phyloP scores from a whole-genome alignment of 2,888 invertebrate species.

The Malthinus flaveolus region DNA sequence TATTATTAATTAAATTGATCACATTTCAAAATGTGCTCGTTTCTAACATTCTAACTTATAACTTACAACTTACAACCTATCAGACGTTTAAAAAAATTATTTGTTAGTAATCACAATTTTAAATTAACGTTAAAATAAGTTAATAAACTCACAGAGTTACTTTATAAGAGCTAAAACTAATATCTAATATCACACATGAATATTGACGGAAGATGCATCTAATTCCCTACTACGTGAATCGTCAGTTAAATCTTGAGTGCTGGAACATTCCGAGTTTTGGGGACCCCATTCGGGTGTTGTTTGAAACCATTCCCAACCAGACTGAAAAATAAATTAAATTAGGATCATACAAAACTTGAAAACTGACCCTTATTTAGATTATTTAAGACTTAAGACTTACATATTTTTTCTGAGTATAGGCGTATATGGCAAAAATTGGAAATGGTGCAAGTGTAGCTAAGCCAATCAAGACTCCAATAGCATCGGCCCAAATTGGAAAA shows the following conservation, averaged over 20 bases:
- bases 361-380: too few relatives aligned
- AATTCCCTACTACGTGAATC: neutral
- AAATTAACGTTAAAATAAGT: neutral
- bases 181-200: conserved; percentile 14
- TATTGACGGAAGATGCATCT: too few relatives aligned
- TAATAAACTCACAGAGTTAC: neutral
- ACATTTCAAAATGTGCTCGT: too few relatives aligned
- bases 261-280: conserved; percentile 44
- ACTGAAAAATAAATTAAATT: conserved; percentile 48
- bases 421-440: conserved; percentile 63
- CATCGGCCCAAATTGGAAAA: conserved; percentile 73
- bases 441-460: conserved; percentile 70
- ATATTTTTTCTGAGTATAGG: conserved; percentile 52
- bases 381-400: conserved; percentile 47
- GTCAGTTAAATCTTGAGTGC: conserved; percentile 31
- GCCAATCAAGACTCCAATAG: conserved; percentile 73
- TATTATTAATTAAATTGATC: too few relatives aligned
- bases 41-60: too few relatives aligned
- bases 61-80: too few relatives aligned
- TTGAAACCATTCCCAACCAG: conserved; percentile 57
- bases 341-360: neutral
- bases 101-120: too few relatives aligned
- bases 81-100: too few relatives aligned
- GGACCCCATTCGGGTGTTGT: conserved; percentile 60
- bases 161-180: too few relatives aligned